Percentiles rank a stretch among this genome's conserved stretches.
Evolutionary conservation across 2,113 vertebrate species (phyloP).

Genomic region (Sorex araneus): DNA sequence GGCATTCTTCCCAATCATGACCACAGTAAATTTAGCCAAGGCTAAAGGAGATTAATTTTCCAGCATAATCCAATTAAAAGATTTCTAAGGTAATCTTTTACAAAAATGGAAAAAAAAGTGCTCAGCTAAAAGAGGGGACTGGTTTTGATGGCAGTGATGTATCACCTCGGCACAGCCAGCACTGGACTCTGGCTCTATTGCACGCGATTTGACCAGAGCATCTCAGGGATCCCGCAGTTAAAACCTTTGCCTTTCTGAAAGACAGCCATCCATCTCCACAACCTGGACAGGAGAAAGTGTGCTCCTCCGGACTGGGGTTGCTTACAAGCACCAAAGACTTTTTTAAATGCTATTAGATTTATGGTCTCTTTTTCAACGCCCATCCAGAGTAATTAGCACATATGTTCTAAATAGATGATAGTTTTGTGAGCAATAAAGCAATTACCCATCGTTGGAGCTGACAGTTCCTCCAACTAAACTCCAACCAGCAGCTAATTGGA

Average conservation of each 20-base stretch:
- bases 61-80: conserved; percentile 90
- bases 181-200: neutral
- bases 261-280: conserved; percentile 22
- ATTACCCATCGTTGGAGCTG: conserved; percentile 95
- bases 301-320: conserved; percentile 60
- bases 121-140: conserved; percentile 71
- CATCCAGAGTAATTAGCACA: conserved; percentile 97
- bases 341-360: conserved; percentile 95
- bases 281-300: conserved; percentile 35
- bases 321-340: conserved; percentile 89
- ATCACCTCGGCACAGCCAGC: conserved; percentile 63
- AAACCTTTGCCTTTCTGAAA: conserved; percentile 65
- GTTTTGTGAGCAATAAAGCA: conserved; percentile 99
- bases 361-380: conserved; percentile 94
- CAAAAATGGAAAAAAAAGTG: conserved; percentile 29
- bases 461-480: conserved; percentile 95
- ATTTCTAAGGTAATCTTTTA: conserved; percentile 89
- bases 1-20: conserved; percentile 85
- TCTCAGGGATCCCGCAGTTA: neutral
- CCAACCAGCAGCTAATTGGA: conserved; percentile 96
- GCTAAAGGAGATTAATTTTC: conserved; percentile 90
- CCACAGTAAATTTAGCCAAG: conserved; percentile 87
- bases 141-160: conserved; percentile 84
- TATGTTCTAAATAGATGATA: conserved; percentile 96
- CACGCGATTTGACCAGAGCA: conserved; percentile 71